Evolutionary conservation across 1,140 invertebrate genomes (phyloP).

Genomic region (Sesamia nonagrioides): DNA sequence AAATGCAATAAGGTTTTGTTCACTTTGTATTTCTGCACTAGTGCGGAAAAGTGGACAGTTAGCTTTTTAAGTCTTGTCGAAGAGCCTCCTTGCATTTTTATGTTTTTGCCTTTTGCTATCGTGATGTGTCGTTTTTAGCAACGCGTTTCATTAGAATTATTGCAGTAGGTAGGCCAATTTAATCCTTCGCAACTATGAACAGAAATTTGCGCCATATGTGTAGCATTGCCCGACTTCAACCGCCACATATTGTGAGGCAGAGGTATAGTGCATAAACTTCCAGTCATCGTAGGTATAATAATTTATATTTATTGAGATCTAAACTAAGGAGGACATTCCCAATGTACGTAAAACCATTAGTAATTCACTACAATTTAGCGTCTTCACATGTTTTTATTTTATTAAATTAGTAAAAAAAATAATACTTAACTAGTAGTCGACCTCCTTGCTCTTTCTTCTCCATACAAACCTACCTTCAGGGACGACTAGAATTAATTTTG

Average conservation of each 20-base stretch:
- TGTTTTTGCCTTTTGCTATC: not conserved
- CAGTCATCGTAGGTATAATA: not conserved
- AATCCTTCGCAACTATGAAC: not conserved
- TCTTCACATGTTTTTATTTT: too few relatives aligned
- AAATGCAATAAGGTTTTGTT: too few relatives aligned
- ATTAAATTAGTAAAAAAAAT: too few relatives aligned
- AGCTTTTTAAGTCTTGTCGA: too few relatives aligned
- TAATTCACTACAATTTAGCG: too few relatives aligned
- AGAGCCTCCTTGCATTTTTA: not conserved
- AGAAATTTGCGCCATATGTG: slow-evolving; percentile 7
- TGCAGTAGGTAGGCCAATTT: slow-evolving; percentile 7
- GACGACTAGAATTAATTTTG: too few relatives aligned
- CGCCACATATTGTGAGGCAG: not conserved
- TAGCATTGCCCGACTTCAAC: not conserved
- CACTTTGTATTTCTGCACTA: too few relatives aligned
- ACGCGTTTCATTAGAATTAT: not conserved
- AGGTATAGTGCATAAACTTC: slow-evolving; percentile 18
- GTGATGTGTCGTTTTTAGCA: not conserved
- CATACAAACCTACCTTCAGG: too few relatives aligned
- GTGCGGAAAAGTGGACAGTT: too few relatives aligned
- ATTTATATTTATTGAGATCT: slow-evolving; percentile 26
- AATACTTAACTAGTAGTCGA: too few relatives aligned
- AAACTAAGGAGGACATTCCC: not conserved
- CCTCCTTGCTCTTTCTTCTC: too few relatives aligned
- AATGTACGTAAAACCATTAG: too few relatives aligned